Evolutionary conservation across 2,888 invertebrate species (phyloP).

Genomic region (Odontocerum albicorne): DNA sequence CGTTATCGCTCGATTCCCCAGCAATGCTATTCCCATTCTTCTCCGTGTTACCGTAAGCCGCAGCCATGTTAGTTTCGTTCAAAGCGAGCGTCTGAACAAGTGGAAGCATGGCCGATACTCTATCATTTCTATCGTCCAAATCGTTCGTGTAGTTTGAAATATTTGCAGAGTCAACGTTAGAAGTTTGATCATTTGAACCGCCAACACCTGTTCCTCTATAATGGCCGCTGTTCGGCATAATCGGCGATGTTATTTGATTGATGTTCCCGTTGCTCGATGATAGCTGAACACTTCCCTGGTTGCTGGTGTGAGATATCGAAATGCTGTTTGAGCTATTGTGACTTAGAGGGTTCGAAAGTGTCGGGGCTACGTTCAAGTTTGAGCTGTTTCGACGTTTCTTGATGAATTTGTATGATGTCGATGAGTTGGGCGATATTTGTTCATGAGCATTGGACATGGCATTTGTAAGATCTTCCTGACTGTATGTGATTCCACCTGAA

Average conservation of each 20-base stretch:
- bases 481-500: constrained; percentile 30
- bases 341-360: not conserved
- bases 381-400: constrained; percentile 34
- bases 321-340: constrained; percentile 28
- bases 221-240: constrained; percentile 7
- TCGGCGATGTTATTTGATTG: not conserved
- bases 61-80: constrained; percentile 43
- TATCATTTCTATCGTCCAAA: constrained; percentile 20
- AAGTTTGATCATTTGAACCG: constrained; percentile 17
- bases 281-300: constrained; percentile 24
- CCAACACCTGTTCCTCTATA: constrained; percentile 28
- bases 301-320: constrained; percentile 18
- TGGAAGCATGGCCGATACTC: constrained; percentile 16
- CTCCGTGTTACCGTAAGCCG: constrained; percentile 48
- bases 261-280: constrained; percentile 15
- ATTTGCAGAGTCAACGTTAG: constrained; percentile 16
- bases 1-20: constrained; percentile 56
- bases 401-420: constrained; percentile 32
- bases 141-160: constrained; percentile 27
- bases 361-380: constrained; percentile 21
- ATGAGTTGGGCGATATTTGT: constrained; percentile 31
- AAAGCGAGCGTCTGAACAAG: constrained; percentile 40
- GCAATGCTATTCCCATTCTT: constrained; percentile 54
- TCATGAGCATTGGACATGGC: constrained; percentile 18
- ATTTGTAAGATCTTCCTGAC: constrained; percentile 33